phyloP scores from a whole-genome alignment of 2,113 vertebrate genomes.

The Murina feae region DNA sequence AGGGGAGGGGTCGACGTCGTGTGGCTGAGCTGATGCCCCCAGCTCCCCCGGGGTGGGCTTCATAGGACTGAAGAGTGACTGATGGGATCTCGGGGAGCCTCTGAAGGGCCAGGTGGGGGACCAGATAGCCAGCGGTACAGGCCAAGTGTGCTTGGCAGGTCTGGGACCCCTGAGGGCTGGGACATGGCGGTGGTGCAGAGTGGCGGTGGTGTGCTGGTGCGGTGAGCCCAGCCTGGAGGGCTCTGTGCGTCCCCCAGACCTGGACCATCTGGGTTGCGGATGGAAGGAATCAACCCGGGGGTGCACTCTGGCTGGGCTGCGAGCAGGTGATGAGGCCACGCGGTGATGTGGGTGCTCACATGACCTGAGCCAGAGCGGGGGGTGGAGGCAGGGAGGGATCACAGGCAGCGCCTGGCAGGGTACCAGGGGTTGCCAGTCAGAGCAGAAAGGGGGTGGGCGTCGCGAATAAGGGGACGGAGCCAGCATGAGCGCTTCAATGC shows the following conservation, averaged over 20 bases:
- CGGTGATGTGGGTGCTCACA: accelerated
- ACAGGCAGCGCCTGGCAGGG: accelerated
- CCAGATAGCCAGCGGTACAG: not conserved
- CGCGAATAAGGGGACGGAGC: not conserved
- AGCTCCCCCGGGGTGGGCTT: not conserved
- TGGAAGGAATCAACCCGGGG: not conserved
- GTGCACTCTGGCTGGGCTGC: not conserved
- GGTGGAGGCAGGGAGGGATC: accelerated
- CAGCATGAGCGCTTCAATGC: too few species aligned
- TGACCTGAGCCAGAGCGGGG: accelerated
- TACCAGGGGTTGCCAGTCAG: accelerated
- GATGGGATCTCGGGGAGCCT: not conserved
- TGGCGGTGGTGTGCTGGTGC: too few species aligned
- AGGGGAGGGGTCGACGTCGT: accelerated
- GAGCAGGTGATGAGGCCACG: too few species aligned
- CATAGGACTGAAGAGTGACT: not conserved
- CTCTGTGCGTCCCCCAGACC: accelerated
- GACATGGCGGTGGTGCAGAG: accelerated
- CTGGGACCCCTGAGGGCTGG: not conserved
- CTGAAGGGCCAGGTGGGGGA: accelerated
- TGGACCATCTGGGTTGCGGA: not conserved
- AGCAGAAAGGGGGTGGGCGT: not conserved
- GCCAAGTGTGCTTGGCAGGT: not conserved
- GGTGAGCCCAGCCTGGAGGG: too few species aligned
- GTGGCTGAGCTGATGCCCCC: not conserved